Evolutionary conservation across 2,888 invertebrate species (phyloP), one percentile per base, ranked within the genome.

Genomic region (Caenorhabditis japonica): DNA sequence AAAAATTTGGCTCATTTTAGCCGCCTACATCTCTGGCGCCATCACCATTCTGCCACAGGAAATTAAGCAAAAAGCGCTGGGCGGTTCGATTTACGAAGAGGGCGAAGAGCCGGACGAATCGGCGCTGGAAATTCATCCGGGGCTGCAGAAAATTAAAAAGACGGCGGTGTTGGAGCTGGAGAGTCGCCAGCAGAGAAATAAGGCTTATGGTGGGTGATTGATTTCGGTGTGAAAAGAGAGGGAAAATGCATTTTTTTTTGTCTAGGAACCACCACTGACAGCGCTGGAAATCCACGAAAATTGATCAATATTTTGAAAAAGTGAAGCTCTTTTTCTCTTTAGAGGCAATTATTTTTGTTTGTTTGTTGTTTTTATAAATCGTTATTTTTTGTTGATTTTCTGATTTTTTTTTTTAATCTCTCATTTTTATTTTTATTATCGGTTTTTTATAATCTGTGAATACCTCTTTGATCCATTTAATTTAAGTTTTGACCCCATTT

Each of bases 61-160:
- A 15, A 19, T 58, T 1, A 73, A 73, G 36, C 33, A 23, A 0
- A 73, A 68, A 33, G 1, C 27, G 21, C 17, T 73, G 5, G 73
- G 73, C 7, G 73, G 73, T 12, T 52, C 49, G 10, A 68, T 73
- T 51, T 73, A 68, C 38, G 73, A 73, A 13, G 73, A 73, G 27
- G 66, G 66, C 30, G 66, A 68, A n/a, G 66, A 58, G 23, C 60
- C 73, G 0, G 34, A 19, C 4, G 46, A 55, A 23, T 46, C 23
- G 3, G 13, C 36, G n/a, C 33, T 30, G 3, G 38, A 34, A 30
- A 41, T 49, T 21, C 73, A 73, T 46, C 66, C 61, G 17, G 51
- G 19, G 3, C 44, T 73, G 27, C 53, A 49, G n/a, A 44, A 44
- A 46, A 73, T 73, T 30, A 73, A 68, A 47, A 68, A 68, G 39